These are phyloP conservation scores for Aspidiotus destructor DNA, from an alignment of 2,888 invertebrate species.

Conservation along the genomic window DNA sequence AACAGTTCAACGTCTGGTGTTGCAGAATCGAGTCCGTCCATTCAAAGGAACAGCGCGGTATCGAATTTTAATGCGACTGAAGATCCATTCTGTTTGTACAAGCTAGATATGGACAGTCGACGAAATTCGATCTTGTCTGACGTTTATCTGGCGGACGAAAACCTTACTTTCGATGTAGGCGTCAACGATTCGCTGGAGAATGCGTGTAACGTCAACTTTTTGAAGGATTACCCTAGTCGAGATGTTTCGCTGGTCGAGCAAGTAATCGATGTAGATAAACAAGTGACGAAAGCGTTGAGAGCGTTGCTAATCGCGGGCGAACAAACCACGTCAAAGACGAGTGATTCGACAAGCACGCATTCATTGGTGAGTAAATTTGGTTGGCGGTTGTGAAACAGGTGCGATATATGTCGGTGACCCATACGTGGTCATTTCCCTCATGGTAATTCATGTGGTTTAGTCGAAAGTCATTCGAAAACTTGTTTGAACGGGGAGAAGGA, in stretches of 20 bases:
- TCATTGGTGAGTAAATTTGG: too few relatives aligned
- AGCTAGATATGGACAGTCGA: slow-evolving; percentile 17
- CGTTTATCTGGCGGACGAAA: slow-evolving; percentile 12
- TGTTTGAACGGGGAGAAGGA: too few relatives aligned
- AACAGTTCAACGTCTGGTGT: not conserved
- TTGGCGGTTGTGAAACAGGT: too few relatives aligned
- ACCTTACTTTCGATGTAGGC: slow-evolving; percentile 29
- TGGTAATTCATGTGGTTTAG: too few relatives aligned
- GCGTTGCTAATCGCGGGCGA: slow-evolving; percentile 38
- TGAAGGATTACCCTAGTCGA: slow-evolving; percentile 47
- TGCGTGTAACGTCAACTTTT: slow-evolving; percentile 30
- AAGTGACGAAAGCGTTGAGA: slow-evolving; percentile 62
- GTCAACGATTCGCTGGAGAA: slow-evolving; percentile 53
- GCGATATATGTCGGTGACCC: too few relatives aligned
- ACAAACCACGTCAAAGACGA: too few relatives aligned
- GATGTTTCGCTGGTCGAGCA: slow-evolving; percentile 58
- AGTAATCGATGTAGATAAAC: slow-evolving; percentile 64
- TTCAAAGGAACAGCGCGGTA: not conserved
- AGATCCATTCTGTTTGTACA: slow-evolving; percentile 1
- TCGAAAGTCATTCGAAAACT: too few relatives aligned
- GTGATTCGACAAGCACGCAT: too few relatives aligned
- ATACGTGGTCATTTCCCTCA: too few relatives aligned
- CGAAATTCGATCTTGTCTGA: slow-evolving; percentile 22
- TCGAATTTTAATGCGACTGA: slow-evolving; percentile 15
- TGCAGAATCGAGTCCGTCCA: not conserved